phyloP scores from a whole-genome alignment of 2,797 vertebrate genomes.

The Muscicapa striata region DNA sequence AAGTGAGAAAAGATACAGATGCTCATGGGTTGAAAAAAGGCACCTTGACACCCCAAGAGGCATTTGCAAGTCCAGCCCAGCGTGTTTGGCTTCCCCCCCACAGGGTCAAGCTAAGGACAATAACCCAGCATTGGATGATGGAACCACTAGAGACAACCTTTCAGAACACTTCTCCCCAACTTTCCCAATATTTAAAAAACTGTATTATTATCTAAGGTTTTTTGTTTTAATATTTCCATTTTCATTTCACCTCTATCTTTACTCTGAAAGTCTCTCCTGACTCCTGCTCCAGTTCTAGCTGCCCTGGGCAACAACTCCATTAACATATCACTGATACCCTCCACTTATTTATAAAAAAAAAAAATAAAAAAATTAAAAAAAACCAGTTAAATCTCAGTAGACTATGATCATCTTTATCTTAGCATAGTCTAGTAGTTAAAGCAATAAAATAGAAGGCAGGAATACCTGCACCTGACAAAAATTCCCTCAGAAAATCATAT shows the following conservation, averaged over 20 bases:
- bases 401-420: neutral
- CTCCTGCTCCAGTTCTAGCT: neutral
- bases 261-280: neutral
- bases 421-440: neutral
- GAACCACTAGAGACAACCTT: neutral
- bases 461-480: neutral
- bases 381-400: neutral
- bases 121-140: neutral
- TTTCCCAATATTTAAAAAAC: neutral
- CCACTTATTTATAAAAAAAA: neutral
- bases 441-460: neutral
- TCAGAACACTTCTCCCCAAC: neutral
- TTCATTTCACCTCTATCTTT: neutral
- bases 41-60: fast-evolving
- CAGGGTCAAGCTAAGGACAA: neutral
- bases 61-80: neutral
- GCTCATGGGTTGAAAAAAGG: neutral
- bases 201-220: neutral
- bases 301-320: neutral
- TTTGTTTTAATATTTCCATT: neutral
- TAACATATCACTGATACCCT: neutral
- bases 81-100: neutral
- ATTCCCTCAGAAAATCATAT: neutral
- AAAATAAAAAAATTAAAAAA: neutral
- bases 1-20: neutral